These are phyloP conservation scores for Cynopterus brachyotis DNA, from an alignment of 2,113 vertebrate species.

Conservation along the genomic window DNA sequence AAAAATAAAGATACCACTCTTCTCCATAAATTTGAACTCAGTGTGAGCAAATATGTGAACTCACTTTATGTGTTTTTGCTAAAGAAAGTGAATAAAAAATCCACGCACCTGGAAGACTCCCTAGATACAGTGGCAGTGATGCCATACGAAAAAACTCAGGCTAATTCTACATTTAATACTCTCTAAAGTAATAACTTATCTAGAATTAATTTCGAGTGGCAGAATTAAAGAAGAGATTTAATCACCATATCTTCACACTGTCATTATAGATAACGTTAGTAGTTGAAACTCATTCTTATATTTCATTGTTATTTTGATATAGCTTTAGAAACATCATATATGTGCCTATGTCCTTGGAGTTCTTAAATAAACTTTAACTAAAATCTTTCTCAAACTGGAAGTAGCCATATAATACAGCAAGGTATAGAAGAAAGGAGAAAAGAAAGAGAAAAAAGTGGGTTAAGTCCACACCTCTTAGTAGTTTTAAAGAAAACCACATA, in stretches of 20 bases:
- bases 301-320: background rate
- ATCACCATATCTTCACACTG: background rate
- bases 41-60: background rate
- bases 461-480: background rate
- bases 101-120: background rate
- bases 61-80: background rate
- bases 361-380: conserved; percentile 4
- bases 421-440: background rate
- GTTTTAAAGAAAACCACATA: no score
- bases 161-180: background rate
- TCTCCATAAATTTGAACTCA: background rate
- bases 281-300: background rate
- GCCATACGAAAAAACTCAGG: background rate
- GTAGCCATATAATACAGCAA: background rate
- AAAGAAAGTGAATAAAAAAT: background rate
- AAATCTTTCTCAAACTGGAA: background rate
- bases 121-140: background rate
- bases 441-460: background rate
- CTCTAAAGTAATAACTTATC: background rate
- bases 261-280: background rate
- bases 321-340: background rate
- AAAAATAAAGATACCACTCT: background rate
- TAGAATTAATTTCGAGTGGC: background rate
- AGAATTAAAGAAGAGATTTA: background rate
- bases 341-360: background rate